phyloP scores from a whole-genome alignment of 1,140 invertebrate species.

The Papilio glaucus region DNA sequence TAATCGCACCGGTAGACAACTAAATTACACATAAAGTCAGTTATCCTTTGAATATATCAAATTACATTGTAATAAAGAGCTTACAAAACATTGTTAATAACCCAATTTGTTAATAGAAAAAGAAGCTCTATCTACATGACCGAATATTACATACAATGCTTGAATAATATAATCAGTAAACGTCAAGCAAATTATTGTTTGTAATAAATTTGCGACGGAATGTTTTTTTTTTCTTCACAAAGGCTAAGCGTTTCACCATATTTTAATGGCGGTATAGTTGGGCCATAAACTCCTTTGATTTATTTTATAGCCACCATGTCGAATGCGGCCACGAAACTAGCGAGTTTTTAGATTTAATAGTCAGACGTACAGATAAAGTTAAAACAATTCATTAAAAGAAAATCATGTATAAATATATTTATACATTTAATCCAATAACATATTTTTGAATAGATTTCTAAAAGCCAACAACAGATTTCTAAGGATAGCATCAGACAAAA shows the following conservation, averaged over 20 bases:
- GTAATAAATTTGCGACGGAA: slow-evolving; percentile 44
- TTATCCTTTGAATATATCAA: not conserved
- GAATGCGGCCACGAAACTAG: slow-evolving; percentile 29
- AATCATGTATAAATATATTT: too few relatives aligned
- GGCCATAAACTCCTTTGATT: slow-evolving; percentile 69
- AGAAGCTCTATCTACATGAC: not conserved
- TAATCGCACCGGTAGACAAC: not conserved
- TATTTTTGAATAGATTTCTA: too few relatives aligned
- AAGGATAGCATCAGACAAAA: too few relatives aligned
- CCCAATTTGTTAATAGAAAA: slow-evolving; percentile 34
- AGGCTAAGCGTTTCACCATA: slow-evolving; percentile 63
- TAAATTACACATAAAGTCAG: not conserved
- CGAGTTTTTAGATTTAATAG: too few relatives aligned
- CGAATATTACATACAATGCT: slow-evolving; percentile 16
- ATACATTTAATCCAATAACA: too few relatives aligned
- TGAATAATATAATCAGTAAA: slow-evolving; percentile 33
- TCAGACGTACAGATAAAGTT: too few relatives aligned
- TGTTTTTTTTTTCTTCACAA: slow-evolving; percentile 47
- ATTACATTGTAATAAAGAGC: slow-evolving; percentile 12
- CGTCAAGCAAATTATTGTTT: slow-evolving; percentile 40
- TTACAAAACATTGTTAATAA: slow-evolving; percentile 23
- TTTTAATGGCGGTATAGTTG: slow-evolving; percentile 69
- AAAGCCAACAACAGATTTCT: too few relatives aligned
- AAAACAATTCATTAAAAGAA: too few relatives aligned
- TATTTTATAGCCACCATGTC: slow-evolving; percentile 62